Evolutionary conservation across 2,888 invertebrate species (phyloP), one percentile per base, ranked within the genome.

Genomic region (Cacoxenus indagator): DNA sequence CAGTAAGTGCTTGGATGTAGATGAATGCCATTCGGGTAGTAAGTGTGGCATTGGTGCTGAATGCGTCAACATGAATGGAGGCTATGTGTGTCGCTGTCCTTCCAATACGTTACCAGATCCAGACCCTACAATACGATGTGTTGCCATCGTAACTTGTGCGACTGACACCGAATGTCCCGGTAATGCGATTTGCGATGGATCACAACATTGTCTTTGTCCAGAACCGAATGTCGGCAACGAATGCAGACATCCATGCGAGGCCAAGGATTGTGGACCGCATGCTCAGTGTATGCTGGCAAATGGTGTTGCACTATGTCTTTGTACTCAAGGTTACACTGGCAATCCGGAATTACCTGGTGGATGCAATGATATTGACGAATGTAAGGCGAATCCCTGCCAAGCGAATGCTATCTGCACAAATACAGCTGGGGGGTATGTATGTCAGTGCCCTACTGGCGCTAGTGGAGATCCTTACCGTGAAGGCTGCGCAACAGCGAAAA

Each of bases 181-280:
- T 78, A 96, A 97, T 89, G 93, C 96, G 4, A 89, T 96, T 75
- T 97, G 97, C 83, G 94, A 96, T 84, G 85, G 89, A 6, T 91
- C 92, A 73, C 92, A 92, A 70, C 91, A 94, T 80, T 97, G 97
- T 85, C 87, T 95, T 45, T 97, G 97, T 81, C 96, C 96, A 2
- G 95, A 95, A 82, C 97, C 97, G 0, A 96, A 96, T 85, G 90
- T 95, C 77, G 97, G 96, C 78, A 95, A 96, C 79, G 95, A 96
- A 83, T 97, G 97, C 82, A 92, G 96, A 88, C 96, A 97, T 92
- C 97, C 97, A 0, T 97, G 97, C 85, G 97, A 97, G 90, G 91
- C 93, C 27, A 89, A 94, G 45, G 91, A 92, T 68, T 97, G 97
- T 86, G 94, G 95, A 61, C 93, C 94, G 61, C 96, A 96, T 87